Evolutionary conservation across 2,888 invertebrate genomes (phyloP).

Genomic region (Eustalomyia histrio): DNA sequence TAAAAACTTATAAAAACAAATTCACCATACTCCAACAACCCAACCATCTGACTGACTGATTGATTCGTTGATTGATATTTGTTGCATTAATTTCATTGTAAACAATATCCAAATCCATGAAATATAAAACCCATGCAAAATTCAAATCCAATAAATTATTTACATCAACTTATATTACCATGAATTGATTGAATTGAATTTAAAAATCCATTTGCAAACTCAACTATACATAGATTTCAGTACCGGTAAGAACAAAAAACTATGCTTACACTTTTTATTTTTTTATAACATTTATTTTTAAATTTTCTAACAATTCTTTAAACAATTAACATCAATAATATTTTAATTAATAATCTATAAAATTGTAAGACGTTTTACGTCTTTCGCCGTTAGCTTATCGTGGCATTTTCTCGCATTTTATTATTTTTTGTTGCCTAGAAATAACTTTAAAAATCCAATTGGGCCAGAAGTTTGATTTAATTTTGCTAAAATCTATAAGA

Average conservation of each 20-base stretch:
- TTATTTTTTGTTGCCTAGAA: no score
- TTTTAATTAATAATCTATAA: no score
- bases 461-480: no score
- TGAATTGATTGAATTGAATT: slow-evolving; percentile 39
- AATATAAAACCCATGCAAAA: slow-evolving; percentile 28
- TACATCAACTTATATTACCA: slow-evolving; percentile 26
- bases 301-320: slow-evolving; percentile 3
- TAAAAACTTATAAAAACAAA: slow-evolving; percentile 38
- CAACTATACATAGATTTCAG: slow-evolving; percentile 72
- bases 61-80: slow-evolving; percentile 48
- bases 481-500: no score
- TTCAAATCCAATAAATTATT: slow-evolving; percentile 36
- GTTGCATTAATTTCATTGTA: slow-evolving; percentile 20
- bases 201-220: slow-evolving; percentile 57
- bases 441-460: no score
- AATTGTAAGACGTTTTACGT: no score
- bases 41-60: slow-evolving; percentile 37
- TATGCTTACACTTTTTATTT: slow-evolving; percentile 45
- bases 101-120: slow-evolving; percentile 27
- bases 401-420: no score
- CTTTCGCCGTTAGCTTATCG: no score
- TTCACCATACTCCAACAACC: slow-evolving; percentile 46
- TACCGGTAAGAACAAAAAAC: slow-evolving; percentile 75
- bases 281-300: slow-evolving; percentile 59
- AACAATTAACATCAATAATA: slow-evolving; percentile 66